Evolutionary conservation across 2,113 vertebrate genomes (phyloP).

Genomic region (Bettongia penicillata): DNA sequence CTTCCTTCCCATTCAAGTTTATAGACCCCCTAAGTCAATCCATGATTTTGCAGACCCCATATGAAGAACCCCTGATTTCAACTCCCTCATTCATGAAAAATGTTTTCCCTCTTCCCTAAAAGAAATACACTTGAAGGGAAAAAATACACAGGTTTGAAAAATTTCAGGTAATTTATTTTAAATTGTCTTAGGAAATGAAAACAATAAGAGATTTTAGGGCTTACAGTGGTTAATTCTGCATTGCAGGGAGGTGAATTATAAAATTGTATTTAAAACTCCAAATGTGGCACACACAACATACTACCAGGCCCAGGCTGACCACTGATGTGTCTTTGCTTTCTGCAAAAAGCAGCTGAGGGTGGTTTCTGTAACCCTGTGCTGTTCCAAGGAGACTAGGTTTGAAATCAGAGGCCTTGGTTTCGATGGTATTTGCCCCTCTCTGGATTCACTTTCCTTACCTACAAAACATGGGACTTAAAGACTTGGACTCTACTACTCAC

Average conservation of each 20-base stretch:
- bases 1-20: background rate
- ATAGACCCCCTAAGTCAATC: background rate
- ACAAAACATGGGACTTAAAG: background rate
- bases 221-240: background rate
- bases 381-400: background rate
- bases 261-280: background rate
- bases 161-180: background rate
- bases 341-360: background rate
- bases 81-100: background rate
- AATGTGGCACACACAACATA: background rate
- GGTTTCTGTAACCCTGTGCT: background rate
- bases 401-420: background rate
- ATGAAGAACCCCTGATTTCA: background rate
- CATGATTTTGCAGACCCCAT: background rate
- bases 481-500: too few relatives aligned
- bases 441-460: background rate
- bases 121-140: background rate
- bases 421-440: too few relatives aligned
- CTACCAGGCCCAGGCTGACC: background rate
- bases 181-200: background rate
- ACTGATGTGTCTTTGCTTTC: background rate
- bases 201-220: background rate
- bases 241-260: background rate
- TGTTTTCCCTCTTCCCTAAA: background rate
- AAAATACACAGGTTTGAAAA: background rate